phyloP scores from a whole-genome alignment of 1,140 invertebrate species.

The Vanessa tameamea region DNA sequence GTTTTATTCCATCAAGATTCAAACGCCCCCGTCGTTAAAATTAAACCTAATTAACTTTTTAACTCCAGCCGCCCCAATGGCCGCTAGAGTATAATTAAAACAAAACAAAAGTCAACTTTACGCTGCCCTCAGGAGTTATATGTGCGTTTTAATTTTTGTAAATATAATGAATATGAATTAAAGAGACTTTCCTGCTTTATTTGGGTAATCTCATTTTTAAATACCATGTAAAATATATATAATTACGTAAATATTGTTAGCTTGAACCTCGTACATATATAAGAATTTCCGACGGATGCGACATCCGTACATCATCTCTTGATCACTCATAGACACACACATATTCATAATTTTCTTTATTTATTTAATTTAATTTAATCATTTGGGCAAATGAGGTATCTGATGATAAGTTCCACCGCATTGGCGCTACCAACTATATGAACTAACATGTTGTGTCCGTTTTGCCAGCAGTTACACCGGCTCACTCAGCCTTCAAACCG shows the following conservation, averaged over 20 bases:
- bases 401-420: too few relatives aligned
- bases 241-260: neutral
- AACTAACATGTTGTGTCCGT: too few relatives aligned
- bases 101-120: conserved; percentile 73
- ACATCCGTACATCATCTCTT: too few relatives aligned
- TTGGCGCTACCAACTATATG: too few relatives aligned
- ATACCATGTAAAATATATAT: neutral
- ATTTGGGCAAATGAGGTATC: too few relatives aligned
- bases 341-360: too few relatives aligned
- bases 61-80: conserved; percentile 47
- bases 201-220: neutral
- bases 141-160: conserved; percentile 49
- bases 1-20: conserved; percentile 44
- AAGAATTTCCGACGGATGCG: too few relatives aligned
- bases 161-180: conserved; percentile 42
- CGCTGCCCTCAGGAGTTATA: conserved; percentile 58
- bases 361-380: too few relatives aligned
- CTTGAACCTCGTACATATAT: too few relatives aligned
- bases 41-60: conserved; percentile 76
- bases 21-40: conserved; percentile 45
- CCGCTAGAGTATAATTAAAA: conserved; percentile 69
- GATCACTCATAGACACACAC: too few relatives aligned
- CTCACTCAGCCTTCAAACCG: too few relatives aligned
- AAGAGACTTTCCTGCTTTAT: conserved; percentile 7
- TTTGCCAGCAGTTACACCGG: too few relatives aligned